Conservation (phyloP, 2,888 invertebrate genomes). For the Cenopis cana region DNA sequence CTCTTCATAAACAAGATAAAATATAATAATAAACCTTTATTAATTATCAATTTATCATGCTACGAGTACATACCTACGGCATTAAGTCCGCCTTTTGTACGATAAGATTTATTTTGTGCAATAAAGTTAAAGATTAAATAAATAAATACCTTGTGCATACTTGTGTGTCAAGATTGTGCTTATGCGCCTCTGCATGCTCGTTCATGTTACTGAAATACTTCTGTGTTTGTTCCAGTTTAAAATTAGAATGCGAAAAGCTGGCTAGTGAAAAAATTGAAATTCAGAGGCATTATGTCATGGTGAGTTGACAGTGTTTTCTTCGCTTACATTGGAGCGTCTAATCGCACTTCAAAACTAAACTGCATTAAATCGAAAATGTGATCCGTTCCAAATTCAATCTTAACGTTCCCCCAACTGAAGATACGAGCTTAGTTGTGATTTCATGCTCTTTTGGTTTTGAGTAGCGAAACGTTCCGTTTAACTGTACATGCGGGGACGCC, state of each 20-base stretch:
- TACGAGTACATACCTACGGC: neutral
- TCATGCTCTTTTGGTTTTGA: constrained; percentile 21
- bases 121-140: too few species aligned
- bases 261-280: constrained; percentile 95
- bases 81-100: too few species aligned
- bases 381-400: neutral
- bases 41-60: neutral
- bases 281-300: constrained; percentile 96
- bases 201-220: constrained; percentile 8
- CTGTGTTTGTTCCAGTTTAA: constrained; percentile 86
- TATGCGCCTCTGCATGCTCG: neutral
- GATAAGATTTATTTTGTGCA: too few species aligned
- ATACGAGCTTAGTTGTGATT: constrained; percentile 3
- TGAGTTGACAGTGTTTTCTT: constrained; percentile 75
- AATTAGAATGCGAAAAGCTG: constrained; percentile 95
- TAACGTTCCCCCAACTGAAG: neutral
- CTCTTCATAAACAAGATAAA: constrained; percentile 4
- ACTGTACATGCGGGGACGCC: constrained; percentile 49
- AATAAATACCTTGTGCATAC: too few species aligned
- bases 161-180: too few species aligned
- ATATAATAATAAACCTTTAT: constrained; percentile 36
- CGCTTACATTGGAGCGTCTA: constrained; percentile 10
- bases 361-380: neutral
- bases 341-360: constrained; percentile 13
- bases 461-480: constrained; percentile 18